These are phyloP conservation scores for Nomada ruficornis DNA, from an alignment of 2,888 invertebrate species.

Conservation along the genomic window DNA sequence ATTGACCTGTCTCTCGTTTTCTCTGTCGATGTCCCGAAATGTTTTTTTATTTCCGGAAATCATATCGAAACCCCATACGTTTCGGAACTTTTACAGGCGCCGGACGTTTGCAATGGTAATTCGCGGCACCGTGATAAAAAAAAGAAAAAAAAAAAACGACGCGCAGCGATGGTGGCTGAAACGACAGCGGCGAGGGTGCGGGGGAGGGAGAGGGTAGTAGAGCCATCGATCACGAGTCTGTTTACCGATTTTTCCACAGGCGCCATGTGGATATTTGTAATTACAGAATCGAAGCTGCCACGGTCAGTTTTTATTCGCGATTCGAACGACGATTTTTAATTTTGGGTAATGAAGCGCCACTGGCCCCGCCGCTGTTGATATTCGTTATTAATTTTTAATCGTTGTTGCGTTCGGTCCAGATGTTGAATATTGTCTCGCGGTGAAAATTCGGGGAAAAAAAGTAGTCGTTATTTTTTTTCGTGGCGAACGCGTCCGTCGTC, in stretches of 20 bases:
- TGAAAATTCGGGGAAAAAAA: constrained; percentile 65
- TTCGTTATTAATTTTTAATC: constrained; percentile 83
- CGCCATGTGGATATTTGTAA: constrained; percentile 82
- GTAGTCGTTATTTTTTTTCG: constrained; percentile 50
- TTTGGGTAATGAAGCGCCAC: constrained; percentile 80
- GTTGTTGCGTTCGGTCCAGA: constrained; percentile 71
- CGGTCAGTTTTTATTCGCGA: constrained; percentile 75
- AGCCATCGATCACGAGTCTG: constrained; percentile 77
- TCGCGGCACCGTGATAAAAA: constrained; percentile 70
- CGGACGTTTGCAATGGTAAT: constrained; percentile 77
- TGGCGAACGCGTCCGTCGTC: too few species aligned
- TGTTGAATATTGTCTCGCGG: constrained; percentile 74
- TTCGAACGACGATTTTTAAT: constrained; percentile 80
- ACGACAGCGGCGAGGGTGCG: constrained; percentile 25
- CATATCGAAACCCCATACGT: constrained; percentile 72
- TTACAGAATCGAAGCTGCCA: constrained; percentile 76
- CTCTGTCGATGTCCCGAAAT: background rate
- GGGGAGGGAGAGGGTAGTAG: constrained; percentile 12
- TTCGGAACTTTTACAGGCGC: constrained; percentile 68
- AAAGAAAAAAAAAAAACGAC: constrained; percentile 46
- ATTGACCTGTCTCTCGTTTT: constrained; percentile 38
- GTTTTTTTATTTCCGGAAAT: constrained; percentile 65
- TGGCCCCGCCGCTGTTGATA: constrained; percentile 79
- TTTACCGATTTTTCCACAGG: constrained; percentile 78
- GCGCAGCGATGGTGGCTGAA: constrained; percentile 35